Evolutionary conservation across 2,888 invertebrate genomes (phyloP).

Genomic region (Pammene fasciana): DNA sequence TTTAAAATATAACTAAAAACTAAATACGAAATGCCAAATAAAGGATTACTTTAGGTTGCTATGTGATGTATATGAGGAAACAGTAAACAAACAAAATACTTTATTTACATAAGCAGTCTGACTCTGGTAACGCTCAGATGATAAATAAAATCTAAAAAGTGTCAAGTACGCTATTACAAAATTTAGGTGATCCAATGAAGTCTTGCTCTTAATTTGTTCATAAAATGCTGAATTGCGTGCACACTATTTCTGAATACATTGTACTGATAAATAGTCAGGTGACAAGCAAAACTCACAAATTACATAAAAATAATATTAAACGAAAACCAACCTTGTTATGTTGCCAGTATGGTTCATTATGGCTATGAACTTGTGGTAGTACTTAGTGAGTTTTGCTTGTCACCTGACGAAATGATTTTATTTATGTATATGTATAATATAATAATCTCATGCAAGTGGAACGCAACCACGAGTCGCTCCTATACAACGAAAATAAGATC

Average conservation of each 20-base stretch:
- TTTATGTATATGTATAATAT: conserved; percentile 8
- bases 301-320: too few species aligned
- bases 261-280: conserved; percentile 15
- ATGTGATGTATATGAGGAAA: conserved; percentile 61
- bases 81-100: conserved; percentile 60
- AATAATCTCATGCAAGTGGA: conserved; percentile 21
- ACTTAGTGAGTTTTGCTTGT: too few species aligned
- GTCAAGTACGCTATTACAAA: conserved; percentile 44
- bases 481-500: conserved; percentile 24
- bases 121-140: conserved; percentile 65
- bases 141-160: conserved; percentile 50
- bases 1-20: conserved; percentile 62
- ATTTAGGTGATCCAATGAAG: conserved; percentile 28
- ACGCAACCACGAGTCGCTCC: conserved; percentile 12
- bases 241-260: conserved; percentile 31
- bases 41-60: conserved; percentile 54
- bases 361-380: too few species aligned
- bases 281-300: too few species aligned
- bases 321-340: too few species aligned
- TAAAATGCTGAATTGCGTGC: conserved; percentile 22
- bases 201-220: conserved; percentile 39
- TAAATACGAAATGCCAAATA: conserved; percentile 65
- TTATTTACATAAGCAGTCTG: conserved; percentile 70
- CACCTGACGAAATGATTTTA: conserved; percentile 4
- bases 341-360: too few species aligned